Evolutionary conservation across 37 sponge, comb jelly and placozoan species (phyloP), one percentile per base, ranked within the genome.

Genomic region (Eunapius fragilis): DNA sequence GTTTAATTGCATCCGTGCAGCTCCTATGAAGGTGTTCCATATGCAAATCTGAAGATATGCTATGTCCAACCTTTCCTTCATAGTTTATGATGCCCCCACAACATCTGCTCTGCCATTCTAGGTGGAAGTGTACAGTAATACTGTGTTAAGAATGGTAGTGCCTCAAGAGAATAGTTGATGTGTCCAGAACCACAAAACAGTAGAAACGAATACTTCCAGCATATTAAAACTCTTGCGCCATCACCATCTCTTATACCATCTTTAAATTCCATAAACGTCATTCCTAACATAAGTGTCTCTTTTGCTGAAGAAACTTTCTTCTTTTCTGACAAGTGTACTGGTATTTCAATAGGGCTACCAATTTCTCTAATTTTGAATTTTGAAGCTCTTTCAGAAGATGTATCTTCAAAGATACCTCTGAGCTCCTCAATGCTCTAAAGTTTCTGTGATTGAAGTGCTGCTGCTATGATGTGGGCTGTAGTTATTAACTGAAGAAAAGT

Each of bases 221-320:
- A 89, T 2, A 79, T 30, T 37, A 84, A 78, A 25, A 84, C 37
- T 68, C 78, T 73, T 4, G 32, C 7, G 12, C 89, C 89, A 82
- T 88, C 83, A 28, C 77, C 83, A 25, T 88, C 83, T 47, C 45
- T 88, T 25, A 88, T 88, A 22, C 77, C 89, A 88, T 88, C 83
- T 14, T 22, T 31, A 47, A 75, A 88, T 58, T 76, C 79, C 27
- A 84, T 14, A 41, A 77, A 89, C 22, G 77, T 70, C 79, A 84
- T 27, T 25, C 84, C 89, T 22, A 84, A 34, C 14, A n/a, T 71
- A 6, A 89, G 34, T 48, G 69, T 32, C 37, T 77, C 67, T 32
- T 26, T 28, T 31, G 85, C 77, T 32, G 31, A 35, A 76, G 77
- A 76, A 76, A 48, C 31, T 37, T 33, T 32, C 19, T 36, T 31